Evolutionary conservation across 2,888 invertebrate species (phyloP), one percentile per base, ranked within the genome.

Genomic region (Zootermopsis nevadensis): DNA sequence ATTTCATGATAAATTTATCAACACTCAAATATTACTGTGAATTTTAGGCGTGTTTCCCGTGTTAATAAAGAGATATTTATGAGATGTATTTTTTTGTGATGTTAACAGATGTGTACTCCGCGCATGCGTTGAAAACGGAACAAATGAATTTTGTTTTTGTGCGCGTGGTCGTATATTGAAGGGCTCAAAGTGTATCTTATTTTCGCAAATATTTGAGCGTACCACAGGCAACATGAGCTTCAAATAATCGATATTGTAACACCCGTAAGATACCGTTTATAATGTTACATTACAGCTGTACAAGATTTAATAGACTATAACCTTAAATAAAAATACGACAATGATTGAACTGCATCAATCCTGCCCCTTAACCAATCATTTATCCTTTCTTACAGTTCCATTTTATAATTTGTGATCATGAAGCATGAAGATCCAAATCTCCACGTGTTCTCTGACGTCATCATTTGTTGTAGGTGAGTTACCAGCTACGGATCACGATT

Each of bases 221-320:
- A n/a, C n/a, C 60, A 60, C 7, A 7, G 60, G n/a, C 27, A 60
- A 27, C 27, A 80, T 66, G 22, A 66, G 80, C 80, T 80, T 80
- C 42, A 80, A 66, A 30, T 80, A 66, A 80, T 80, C 38, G 35
- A 55, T 55, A 55, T 55, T 53, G 79, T 79, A 79, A 55, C n/a
- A 55, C 79, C 55, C 79, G 42, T 55, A 55, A 60, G 55, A 82
- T 84, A 82, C 76, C 80, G 84, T 82, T 84, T 84, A 82, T 84
- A 80, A 84, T 82, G 82, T 84, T 82, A 82, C 80, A 80, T 84
- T 80, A 76, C 80, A 82, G 82, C 30, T 84, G 84, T 84, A 84
- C 67, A 38, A 82, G 31, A 77, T 81, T 35, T 76, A 79, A 66
- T 82, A 82, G 82, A 82, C 72, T 74, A 82, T 77, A 80, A 77